Conservation (phyloP, 2,888 invertebrate species). For the Galerucella nymphaeae region DNA sequence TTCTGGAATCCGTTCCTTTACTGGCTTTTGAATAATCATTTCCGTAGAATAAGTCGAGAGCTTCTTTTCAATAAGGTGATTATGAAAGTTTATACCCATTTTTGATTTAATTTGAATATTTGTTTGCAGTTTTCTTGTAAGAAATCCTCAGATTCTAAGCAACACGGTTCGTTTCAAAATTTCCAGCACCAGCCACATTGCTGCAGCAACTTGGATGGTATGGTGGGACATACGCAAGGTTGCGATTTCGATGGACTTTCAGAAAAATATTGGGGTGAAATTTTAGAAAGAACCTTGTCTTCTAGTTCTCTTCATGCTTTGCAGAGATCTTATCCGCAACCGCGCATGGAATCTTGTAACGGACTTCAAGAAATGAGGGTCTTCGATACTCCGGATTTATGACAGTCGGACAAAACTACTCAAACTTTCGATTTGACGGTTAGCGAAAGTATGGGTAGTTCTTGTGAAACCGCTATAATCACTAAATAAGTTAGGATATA, state of each 20-base stretch:
- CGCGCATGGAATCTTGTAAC: slow-evolving; percentile 60
- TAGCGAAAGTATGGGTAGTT: slow-evolving; percentile 60
- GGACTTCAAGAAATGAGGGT: slow-evolving; percentile 61
- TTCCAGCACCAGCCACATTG: slow-evolving; percentile 54
- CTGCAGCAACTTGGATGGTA: slow-evolving; percentile 57
- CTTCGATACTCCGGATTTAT: slow-evolving; percentile 64
- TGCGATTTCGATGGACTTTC: slow-evolving; percentile 69
- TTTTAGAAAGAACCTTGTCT: slow-evolving; percentile 81
- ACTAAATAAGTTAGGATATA: slow-evolving; percentile 51
- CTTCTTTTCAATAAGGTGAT: slow-evolving; percentile 80
- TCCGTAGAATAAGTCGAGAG: slow-evolving; percentile 82
- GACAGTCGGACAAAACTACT: slow-evolving; percentile 65
- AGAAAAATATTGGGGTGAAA: slow-evolving; percentile 73
- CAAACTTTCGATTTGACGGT: slow-evolving; percentile 60
- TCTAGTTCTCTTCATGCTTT: slow-evolving; percentile 78
- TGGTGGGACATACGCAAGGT: slow-evolving; percentile 61
- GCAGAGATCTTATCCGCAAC: slow-evolving; percentile 57
- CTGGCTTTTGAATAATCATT: slow-evolving; percentile 88
- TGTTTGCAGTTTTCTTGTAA: slow-evolving; percentile 58
- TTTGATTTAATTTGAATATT: slow-evolving; percentile 8
- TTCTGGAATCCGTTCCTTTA: slow-evolving; percentile 93
- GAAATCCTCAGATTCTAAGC: slow-evolving; percentile 53
- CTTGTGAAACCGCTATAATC: slow-evolving; percentile 57
- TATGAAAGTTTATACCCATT: not conserved
- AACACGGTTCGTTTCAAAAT: slow-evolving; percentile 44